Percentiles rank a stretch among this genome's conserved stretches.
These are phyloP conservation scores for Epinephelus moara DNA, from an alignment of 2,113 vertebrate genomes.

Conservation along the genomic window DNA sequence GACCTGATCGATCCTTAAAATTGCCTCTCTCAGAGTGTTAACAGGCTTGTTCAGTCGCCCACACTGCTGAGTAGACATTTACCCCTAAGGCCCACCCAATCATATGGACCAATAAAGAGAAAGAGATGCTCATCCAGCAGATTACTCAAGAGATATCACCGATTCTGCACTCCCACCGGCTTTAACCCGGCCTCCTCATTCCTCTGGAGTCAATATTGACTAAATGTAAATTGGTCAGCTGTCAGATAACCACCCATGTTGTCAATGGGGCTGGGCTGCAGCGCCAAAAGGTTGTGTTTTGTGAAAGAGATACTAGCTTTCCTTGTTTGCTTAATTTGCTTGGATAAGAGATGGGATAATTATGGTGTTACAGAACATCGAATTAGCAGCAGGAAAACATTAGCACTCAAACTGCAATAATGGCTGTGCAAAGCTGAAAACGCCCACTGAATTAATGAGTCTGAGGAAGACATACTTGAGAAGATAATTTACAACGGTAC, in stretches of 20 bases:
- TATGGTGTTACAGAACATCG: constrained; percentile 62
- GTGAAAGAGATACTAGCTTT: constrained; percentile 19
- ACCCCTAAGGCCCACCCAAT: constrained; percentile 12
- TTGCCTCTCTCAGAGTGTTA: constrained; percentile 26
- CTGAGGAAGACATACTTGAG: constrained; percentile 16
- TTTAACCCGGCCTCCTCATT: neutral
- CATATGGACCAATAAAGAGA: constrained; percentile 38
- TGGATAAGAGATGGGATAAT: constrained; percentile 53
- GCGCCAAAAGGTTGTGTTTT: constrained; percentile 29
- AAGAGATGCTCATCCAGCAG: constrained; percentile 24
- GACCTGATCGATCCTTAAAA: constrained; percentile 19
- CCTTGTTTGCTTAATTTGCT: constrained; percentile 54
- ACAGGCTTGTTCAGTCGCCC: constrained; percentile 32
- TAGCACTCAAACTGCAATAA: constrained; percentile 50
- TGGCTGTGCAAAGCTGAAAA: constrained; percentile 41
- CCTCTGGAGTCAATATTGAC: constrained; percentile 30
- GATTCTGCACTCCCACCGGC: constrained; percentile 6
- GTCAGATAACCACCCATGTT: constrained; percentile 27
- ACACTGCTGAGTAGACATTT: constrained; percentile 46
- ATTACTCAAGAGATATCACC: constrained; percentile 26
- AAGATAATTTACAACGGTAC: constrained; percentile 40
- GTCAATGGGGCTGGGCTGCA: neutral
- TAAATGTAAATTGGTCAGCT: constrained; percentile 25
- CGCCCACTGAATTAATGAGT: constrained; percentile 56
- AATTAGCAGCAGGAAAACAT: constrained; percentile 68